Conservation (phyloP, 2,888 invertebrate genomes). For the Scaptomyza tumidula region DNA sequence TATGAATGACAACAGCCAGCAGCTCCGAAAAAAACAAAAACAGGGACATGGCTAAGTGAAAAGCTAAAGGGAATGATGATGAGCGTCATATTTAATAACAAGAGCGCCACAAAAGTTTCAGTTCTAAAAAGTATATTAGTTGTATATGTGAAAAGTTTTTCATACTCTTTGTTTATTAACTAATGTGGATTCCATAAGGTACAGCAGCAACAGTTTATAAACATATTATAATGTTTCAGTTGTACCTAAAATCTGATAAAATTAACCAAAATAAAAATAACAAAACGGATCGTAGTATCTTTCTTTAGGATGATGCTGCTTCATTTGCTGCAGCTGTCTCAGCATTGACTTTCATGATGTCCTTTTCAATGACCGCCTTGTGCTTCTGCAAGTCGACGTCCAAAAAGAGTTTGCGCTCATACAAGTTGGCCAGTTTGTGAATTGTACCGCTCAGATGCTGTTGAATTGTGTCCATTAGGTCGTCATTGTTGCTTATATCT, state of each 20-base stretch:
- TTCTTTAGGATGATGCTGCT: background rate
- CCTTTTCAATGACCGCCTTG: conserved; percentile 57
- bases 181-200: too few relatives aligned
- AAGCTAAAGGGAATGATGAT: conserved; percentile 4
- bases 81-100: conserved; percentile 35
- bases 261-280: background rate
- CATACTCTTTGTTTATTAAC: background rate
- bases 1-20: conserved; percentile 51
- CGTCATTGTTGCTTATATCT: conserved; percentile 24
- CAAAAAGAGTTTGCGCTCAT: conserved; percentile 46
- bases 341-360: conserved; percentile 48
- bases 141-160: background rate
- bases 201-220: background rate
- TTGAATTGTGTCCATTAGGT: conserved; percentile 41
- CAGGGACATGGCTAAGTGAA: conserved; percentile 12
- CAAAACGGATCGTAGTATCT: background rate
- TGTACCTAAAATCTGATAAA: background rate
- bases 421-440: conserved; percentile 46
- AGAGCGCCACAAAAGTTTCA: background rate
- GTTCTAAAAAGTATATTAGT: too few relatives aligned
- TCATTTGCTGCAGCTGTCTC: conserved; percentile 38
- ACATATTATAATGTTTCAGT: background rate
- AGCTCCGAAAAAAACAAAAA: conserved; percentile 1
- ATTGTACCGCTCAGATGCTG: conserved; percentile 41
- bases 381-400: conserved; percentile 57